Percentiles rank a stretch among this genome's conserved stretches.
Evolutionary conservation across 2,888 invertebrate genomes (phyloP).

Genomic region (Drosophila limbata): DNA sequence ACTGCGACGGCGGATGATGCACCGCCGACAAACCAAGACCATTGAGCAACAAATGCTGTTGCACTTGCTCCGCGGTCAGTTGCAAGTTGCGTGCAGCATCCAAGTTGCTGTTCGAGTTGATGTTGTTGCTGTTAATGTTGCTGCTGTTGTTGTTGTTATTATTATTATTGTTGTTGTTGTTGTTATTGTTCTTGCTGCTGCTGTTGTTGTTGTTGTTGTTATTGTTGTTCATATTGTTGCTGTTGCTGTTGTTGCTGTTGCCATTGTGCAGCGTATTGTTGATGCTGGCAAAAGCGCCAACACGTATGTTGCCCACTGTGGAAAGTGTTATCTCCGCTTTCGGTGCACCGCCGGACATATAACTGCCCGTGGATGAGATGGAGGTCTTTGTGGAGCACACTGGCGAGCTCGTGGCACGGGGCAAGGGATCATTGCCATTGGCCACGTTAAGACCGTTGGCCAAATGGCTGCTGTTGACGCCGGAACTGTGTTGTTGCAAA

Average conservation of each 20-base stretch:
- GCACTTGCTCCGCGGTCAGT: slow-evolving; percentile 73
- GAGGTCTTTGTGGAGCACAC: slow-evolving; percentile 68
- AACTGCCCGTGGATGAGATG: slow-evolving; percentile 65
- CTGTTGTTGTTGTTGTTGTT: slow-evolving; percentile 29
- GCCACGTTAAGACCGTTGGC: slow-evolving; percentile 8
- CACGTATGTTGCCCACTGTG: slow-evolving; percentile 79
- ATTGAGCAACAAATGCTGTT: slow-evolving; percentile 77
- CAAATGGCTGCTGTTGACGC: slow-evolving; percentile 19
- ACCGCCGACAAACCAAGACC: slow-evolving; percentile 80
- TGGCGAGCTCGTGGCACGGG: slow-evolving; percentile 62
- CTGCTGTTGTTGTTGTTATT: slow-evolving; percentile 37
- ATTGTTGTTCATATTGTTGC: slow-evolving; percentile 17
- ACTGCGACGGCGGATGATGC: slow-evolving; percentile 61
- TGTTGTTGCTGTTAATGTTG: slow-evolving; percentile 33
- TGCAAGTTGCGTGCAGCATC: slow-evolving; percentile 22
- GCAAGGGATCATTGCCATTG: slow-evolving; percentile 38
- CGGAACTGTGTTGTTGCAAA: slow-evolving; percentile 50
- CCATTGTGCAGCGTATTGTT: slow-evolving; percentile 75
- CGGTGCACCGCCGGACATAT: slow-evolving; percentile 50
- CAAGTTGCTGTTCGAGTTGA: slow-evolving; percentile 37
- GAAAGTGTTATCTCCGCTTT: slow-evolving; percentile 78
- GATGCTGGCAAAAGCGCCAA: slow-evolving; percentile 81
- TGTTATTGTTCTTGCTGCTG: slow-evolving; percentile 28
- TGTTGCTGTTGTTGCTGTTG: slow-evolving; percentile 25
- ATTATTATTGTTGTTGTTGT: slow-evolving; percentile 31